Base-by-base conservation (phyloP, 2,888 invertebrate genomes). In the Nephrotoma appendiculata region DNA sequence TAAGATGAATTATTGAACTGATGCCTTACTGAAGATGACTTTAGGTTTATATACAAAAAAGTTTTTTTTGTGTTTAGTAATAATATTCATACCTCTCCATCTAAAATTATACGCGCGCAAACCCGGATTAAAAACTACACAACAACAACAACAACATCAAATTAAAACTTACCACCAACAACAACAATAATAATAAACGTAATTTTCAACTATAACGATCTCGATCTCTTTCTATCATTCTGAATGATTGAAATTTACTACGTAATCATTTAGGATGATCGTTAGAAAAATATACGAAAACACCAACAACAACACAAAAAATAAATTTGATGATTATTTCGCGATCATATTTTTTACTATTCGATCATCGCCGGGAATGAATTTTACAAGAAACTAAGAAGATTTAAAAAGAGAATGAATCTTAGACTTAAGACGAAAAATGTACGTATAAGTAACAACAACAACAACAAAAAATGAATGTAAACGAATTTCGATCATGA, bases 21-120 rank as follows among this genome's bases (percentile, higher is more conserved):
- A 88, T 87, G 87, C 71, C 85, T 86, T 43, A 87, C 86, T 86
- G 83, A 87, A 86, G 87, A 87, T 87, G 87, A 87, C 86, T 87
- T 83, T 86, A 44, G 86, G 87, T 87, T 87, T 88, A 87, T 84
- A 84, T 84, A 84, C 84, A 84, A 84, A 84, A 84, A 84, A 41
- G n/a, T 71, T 44, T 44, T 44, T 11, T 44, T 44, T 44, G 11
- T 9, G 1, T 44, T 71, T n/a, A 19, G 31, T 71, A 31, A 19
- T 42, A 84, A 84, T 84, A 71, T 71, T 71, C n/a, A 41, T 43
- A 84, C 84, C 43, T 43, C 43, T 84, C 84, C 41, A 42, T 42
- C 42, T n/a, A 84, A 84, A 48, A 48, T 48, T 2, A 84, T 42
- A 84, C 43, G 43, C 71, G 71, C 43, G 84, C 84, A 84, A 84